Evolutionary conservation across 2,888 invertebrate genomes (phyloP), one percentile per base, ranked within the genome.

Genomic region (Trilocha varians): DNA sequence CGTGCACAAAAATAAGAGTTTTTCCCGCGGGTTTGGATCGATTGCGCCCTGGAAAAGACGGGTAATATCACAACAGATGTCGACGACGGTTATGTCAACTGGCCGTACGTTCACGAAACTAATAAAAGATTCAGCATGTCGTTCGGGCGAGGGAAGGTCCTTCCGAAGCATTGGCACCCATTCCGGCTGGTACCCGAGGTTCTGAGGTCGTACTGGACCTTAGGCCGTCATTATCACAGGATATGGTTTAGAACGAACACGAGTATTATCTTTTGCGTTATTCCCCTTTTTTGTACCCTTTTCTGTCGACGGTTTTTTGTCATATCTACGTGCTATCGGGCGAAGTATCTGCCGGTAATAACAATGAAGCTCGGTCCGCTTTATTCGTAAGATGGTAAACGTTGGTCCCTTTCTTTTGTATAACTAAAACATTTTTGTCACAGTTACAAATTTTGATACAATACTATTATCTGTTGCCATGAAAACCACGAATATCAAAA

Each of bases 61-160:
- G 68, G 75, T 73, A 79, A 82, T 85, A 84, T 79, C 71, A 78
- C 74, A 82, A 80, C 84, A 84, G 79, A 82, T 85, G 83, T 78
- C 71, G 67, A 59, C 70, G 78, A 80, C 78, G 76, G 77, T 82
- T 80, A 84, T 78, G 78, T 78, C 82, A 79, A 78, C 80, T 77
- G 75, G 74, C 70, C 78, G 71, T 76, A 75, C 78, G 79, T 82
- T 82, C 77, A 75, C 78, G 61, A 72, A 80, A 78, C 80, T 80
- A 83, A 84, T 85, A 85, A 83, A 83, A 84, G 80, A 84, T 82
- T 83, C 84, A 84, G 78, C 77, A 76, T 75, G 76, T 73, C 79
- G 78, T 78, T 78, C 70, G 64, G 54, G 65, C 68, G 62, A 70
- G 71, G 73, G 70, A 75, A 75, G 82, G 78, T 72, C 57, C 66